phyloP scores from a whole-genome alignment of 2,113 vertebrate species.

The Crotalus viridis region DNA sequence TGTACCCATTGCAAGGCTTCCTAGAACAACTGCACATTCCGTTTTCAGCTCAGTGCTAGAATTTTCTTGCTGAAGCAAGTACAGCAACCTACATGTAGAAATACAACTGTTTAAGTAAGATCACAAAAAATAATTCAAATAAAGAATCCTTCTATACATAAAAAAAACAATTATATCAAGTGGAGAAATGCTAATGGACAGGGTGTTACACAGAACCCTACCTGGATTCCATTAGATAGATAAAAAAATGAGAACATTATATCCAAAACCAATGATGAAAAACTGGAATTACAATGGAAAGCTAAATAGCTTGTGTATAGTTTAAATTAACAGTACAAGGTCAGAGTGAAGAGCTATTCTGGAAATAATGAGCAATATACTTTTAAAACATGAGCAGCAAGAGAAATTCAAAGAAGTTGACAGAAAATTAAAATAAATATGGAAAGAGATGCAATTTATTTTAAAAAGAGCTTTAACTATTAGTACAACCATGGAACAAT shows the following conservation, averaged over 20 bases:
- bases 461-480: not conserved
- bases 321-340: not conserved
- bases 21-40: constrained; percentile 93
- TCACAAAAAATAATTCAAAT: not conserved
- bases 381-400: not conserved
- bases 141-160: not conserved
- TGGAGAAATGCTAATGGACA: not conserved
- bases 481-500: not conserved
- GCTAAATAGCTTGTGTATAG: not conserved
- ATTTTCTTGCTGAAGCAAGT: constrained; percentile 93
- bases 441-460: not conserved
- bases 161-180: not conserved
- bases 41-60: constrained; percentile 90
- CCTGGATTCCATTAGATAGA: not conserved
- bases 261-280: not conserved
- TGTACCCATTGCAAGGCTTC: constrained; percentile 97
- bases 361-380: not conserved
- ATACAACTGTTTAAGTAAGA: constrained; percentile 31
- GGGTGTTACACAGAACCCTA: not conserved
- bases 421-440: not conserved
- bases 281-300: not conserved
- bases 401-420: not conserved
- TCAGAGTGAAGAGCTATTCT: not conserved
- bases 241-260: not conserved
- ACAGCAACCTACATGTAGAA: constrained; percentile 83